phyloP scores from a whole-genome alignment of 1,140 invertebrate genomes.

The Cotesia typhae region DNA sequence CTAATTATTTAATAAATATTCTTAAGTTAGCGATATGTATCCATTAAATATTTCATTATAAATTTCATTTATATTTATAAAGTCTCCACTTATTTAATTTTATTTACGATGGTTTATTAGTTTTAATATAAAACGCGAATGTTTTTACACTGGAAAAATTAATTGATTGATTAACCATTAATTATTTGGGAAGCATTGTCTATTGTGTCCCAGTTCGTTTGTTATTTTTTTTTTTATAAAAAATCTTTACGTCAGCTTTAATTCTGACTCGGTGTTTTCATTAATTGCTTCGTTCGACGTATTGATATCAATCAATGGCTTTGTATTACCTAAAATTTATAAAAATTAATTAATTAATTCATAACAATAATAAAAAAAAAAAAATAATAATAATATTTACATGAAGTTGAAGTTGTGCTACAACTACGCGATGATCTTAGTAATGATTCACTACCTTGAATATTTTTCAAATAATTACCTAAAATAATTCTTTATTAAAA shows the following conservation, averaged over 20 bases:
- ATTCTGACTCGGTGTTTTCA: too few species aligned
- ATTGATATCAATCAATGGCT: neutral
- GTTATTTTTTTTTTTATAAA: too few species aligned
- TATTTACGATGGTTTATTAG: too few species aligned
- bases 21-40: constrained; percentile 34
- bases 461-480: constrained; percentile 22
- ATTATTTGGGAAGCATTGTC: neutral
- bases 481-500: neutral
- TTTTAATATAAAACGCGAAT: neutral
- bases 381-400: constrained; percentile 28
- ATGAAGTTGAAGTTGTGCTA: constrained; percentile 28
- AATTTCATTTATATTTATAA: constrained; percentile 3
- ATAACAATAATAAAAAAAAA: neutral
- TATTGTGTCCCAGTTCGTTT: too few species aligned
- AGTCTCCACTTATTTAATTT: neutral
- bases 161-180: neutral
- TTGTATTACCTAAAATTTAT: neutral
- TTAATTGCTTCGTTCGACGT: too few species aligned
- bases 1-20: neutral
- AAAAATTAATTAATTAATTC: neutral
- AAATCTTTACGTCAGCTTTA: too few species aligned
- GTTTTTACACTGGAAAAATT: too few species aligned
- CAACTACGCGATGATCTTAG: constrained; percentile 12
- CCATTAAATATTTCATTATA: constrained; percentile 13
- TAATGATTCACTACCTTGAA: constrained; percentile 25